Evolutionary conservation across 2,797 vertebrate species (phyloP).

Genomic region (Leptoclinus maculatus): DNA sequence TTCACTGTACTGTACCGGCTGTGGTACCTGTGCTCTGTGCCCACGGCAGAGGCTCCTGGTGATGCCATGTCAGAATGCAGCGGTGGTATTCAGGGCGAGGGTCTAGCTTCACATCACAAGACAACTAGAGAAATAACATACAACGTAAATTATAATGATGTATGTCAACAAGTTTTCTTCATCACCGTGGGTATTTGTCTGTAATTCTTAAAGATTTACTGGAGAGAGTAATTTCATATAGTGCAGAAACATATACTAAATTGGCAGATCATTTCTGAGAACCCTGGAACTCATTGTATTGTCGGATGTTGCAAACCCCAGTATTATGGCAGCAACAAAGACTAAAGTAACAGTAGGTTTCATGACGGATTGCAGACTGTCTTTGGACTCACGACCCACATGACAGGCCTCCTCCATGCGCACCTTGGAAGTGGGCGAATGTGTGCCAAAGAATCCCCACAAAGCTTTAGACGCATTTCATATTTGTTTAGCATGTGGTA

Average conservation of each 20-base stretch:
- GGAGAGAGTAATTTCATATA: background rate
- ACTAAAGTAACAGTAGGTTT: background rate
- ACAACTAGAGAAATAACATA: slow-evolving; percentile 86
- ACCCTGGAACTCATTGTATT: background rate
- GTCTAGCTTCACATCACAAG: slow-evolving; percentile 98
- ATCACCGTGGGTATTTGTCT: background rate
- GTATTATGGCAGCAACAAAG: background rate
- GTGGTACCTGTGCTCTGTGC: slow-evolving; percentile 97
- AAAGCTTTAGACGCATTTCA: background rate
- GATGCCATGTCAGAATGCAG: slow-evolving; percentile 99
- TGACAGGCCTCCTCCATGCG: background rate
- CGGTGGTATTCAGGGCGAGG: slow-evolving; percentile 98
- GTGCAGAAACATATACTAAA: background rate
- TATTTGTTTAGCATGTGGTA: background rate
- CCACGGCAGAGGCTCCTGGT: slow-evolving; percentile 99
- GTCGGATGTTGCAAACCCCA: background rate
- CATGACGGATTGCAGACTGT: background rate
- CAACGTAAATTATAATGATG: background rate
- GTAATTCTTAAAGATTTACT: background rate
- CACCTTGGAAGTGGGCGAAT: background rate
- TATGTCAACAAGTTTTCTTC: background rate
- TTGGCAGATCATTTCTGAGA: background rate
- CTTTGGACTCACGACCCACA: background rate
- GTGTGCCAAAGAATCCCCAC: background rate
- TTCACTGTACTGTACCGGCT: background rate